Base-by-base conservation (phyloP, 2,113 vertebrate species). In the Scalopus aquaticus region DNA sequence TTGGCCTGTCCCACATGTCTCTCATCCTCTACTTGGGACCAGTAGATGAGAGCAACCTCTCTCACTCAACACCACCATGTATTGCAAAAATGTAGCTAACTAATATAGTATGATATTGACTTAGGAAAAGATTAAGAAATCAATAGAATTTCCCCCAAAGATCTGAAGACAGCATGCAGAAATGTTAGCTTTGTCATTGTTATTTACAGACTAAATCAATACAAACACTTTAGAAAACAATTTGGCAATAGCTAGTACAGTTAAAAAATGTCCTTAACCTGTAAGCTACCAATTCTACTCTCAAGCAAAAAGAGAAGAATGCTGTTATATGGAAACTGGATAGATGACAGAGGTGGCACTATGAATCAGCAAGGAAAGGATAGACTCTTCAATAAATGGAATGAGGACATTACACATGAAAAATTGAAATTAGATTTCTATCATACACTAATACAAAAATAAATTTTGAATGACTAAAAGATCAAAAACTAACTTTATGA, bases 401-500 rank as follows among this genome's bases (percentile, higher is more conserved):
- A 16, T 26, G n/a, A 62, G 9, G 12, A 73, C 44, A 51, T 62
- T 80, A 70, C 16, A 70, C 35, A 56, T 9, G 35, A 44, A 86
- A 39, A 65, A 16, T 26, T 77, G 73, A 58, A 60, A 65, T 85
- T 84, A 95, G 60, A 88, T 58, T 17, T 1, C 22, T 28, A 32
- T 20, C 42, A 74, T 30, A 12, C 20, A 65, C 30, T 72, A 32
- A 26, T 17, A 81, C 24, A 86, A 88, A 92, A 90, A n/a, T 69
- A 79, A 12, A 64, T 78, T 81, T 62, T 35, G 72, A n/a, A 24
- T 37, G 13, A 4, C 76, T 35, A 46, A 51, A 69, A 67, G 26
- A 76, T 81, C 44, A 70, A 69, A 94, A 78, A 67, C 83, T 72
- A 87, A 62, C 28, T 87, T 74, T 79, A 26, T 56, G 20, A 80